Evolutionary conservation across 1,140 invertebrate genomes (phyloP), one percentile per base, ranked within the genome.

Genomic region (Drosophila lini): DNA sequence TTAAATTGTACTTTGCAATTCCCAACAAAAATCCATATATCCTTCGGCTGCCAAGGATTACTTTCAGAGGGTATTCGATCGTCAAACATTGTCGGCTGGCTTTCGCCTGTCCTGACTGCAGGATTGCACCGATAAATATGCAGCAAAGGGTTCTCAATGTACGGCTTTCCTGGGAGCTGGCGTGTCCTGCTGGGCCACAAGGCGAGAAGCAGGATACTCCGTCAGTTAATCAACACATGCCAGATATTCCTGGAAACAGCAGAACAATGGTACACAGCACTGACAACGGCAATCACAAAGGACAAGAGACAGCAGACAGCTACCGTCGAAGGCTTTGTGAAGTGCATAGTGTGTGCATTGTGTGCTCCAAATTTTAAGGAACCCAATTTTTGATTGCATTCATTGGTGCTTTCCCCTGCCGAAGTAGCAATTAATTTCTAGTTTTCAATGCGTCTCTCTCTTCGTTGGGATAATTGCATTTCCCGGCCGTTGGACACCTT

Each of bases 191-290:
- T 52, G 15, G 44, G 32, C 34, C 58, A 38, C 28, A 32, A 60
- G 31, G 5, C 19, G 58, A 48, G 45, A 60, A 10, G 19, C n/a
- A 11, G 44, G 16, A 16, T 13, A 13, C 34, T 25, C 15, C 58
- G 16, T 22, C 28, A 38, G 45, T 36, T 61, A 61, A 61, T 61
- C 44, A 61, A 38, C 58, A 38, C 15, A 61, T 38, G 58, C 32
- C 58, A 61, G 44, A 50, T 34, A 61, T 28, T 32, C 15, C 58
- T 28, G 32, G 45, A 34, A 0, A 8, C 25, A 9, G 13, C 13
- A 9, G 19, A 36, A 53, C 32, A 53, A 53, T 53, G 50, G 32
- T 1, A 16, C 10, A 1, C 10, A 1, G 6, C 3, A 5, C 31
- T 34, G 31, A 4, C 31, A 52, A 19, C 11, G 50, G 16, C 16